These are phyloP conservation scores for Telmatherina bonti DNA, from an alignment of 2,797 vertebrate genomes.

Conservation along the genomic window DNA sequence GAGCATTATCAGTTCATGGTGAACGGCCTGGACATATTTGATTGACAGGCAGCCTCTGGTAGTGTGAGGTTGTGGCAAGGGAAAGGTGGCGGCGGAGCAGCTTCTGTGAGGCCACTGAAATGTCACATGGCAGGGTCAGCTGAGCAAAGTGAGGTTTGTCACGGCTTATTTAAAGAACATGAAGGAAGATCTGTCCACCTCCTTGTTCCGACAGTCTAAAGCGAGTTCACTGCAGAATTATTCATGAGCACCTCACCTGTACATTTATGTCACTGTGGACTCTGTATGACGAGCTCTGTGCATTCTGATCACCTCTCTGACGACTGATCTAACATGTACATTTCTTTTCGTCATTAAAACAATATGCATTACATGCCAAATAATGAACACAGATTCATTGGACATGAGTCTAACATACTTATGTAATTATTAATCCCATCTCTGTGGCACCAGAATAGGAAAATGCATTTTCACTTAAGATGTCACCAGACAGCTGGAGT, in stretches of 20 bases:
- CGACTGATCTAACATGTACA: no score
- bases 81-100: slow-evolving; percentile 32
- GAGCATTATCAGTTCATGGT: slow-evolving; percentile 45
- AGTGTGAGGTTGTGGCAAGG: slow-evolving; percentile 31
- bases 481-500: slow-evolving; percentile 18
- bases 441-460: background rate
- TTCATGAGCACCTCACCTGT: slow-evolving; percentile 40
- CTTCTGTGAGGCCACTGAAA: slow-evolving; percentile 23
- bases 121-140: slow-evolving; percentile 41
- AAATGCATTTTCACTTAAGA: slow-evolving; percentile 1
- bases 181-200: slow-evolving; percentile 11
- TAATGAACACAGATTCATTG: background rate
- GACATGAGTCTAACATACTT: no score
- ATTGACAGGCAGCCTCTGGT: slow-evolving; percentile 53
- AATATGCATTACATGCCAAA: background rate
- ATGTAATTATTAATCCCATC: background rate
- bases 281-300: slow-evolving; percentile 9
- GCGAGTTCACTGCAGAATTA: slow-evolving; percentile 30
- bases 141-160: slow-evolving; percentile 10
- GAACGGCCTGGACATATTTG: slow-evolving; percentile 42
- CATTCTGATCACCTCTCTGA: background rate
- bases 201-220: slow-evolving; percentile 12
- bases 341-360: background rate
- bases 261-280: slow-evolving; percentile 11
- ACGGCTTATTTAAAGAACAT: background rate